These are phyloP conservation scores for Glomeris maerens DNA, from an alignment of 1,140 invertebrate genomes.

Conservation along the genomic window DNA sequence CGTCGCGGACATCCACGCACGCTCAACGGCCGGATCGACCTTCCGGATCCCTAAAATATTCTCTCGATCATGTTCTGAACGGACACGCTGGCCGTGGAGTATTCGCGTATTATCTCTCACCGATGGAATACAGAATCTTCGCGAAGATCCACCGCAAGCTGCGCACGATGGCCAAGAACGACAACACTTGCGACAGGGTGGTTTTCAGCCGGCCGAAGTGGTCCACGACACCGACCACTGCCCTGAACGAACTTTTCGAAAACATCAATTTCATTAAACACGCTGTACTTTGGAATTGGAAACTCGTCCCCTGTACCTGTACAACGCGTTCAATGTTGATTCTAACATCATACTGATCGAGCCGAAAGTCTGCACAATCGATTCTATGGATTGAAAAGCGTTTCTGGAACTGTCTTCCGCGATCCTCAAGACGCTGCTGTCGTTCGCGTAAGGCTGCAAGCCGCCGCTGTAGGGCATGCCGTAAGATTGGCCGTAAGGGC, in stretches of 20 bases:
- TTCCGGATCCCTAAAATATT: not conserved
- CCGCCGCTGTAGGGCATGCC: conserved; percentile 26
- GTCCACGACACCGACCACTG: conserved; percentile 86
- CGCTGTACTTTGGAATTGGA: no score
- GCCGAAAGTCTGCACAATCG: conserved; percentile 74
- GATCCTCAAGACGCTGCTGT: conserved; percentile 60
- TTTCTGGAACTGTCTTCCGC: conserved; percentile 79
- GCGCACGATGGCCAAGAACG: conserved; percentile 63
- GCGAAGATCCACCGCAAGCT: conserved; percentile 61
- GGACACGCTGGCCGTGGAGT: not conserved
- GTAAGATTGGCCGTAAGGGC: conserved; percentile 17
- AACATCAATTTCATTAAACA: no score
- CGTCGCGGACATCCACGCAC: not conserved
- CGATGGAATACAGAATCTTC: conserved; percentile 51
- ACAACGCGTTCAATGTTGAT: conserved; percentile 85
- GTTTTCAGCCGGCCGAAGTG: conserved; percentile 71
- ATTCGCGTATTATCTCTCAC: conserved; percentile 35
- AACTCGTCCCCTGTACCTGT: no score
- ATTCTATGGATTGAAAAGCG: conserved; percentile 88
- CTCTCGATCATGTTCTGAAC: no score
- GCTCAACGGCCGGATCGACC: not conserved
- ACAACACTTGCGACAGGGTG: conserved; percentile 69
- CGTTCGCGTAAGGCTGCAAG: conserved; percentile 27
- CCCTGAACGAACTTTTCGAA: conserved; percentile 65
- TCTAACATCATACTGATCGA: conserved; percentile 93